Percentiles rank a stretch among this genome's conserved stretches.
phyloP scores from a whole-genome alignment of 1,140 invertebrate genomes.

The Acromyrmex heyeri region DNA sequence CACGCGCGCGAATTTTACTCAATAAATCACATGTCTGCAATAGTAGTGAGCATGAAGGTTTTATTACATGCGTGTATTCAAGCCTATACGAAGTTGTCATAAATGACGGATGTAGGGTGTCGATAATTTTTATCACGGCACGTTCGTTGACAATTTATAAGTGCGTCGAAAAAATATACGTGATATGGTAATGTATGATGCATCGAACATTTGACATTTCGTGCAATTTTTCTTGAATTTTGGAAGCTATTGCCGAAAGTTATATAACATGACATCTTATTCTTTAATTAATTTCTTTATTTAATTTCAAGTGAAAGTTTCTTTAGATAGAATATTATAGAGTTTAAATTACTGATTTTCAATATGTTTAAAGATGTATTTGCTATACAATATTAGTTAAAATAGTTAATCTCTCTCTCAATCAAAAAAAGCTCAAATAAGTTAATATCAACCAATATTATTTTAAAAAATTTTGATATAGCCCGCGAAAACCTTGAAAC shows the following conservation, averaged over 20 bases:
- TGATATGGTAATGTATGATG: not conserved
- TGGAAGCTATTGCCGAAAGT: not conserved
- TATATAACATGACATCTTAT: not conserved
- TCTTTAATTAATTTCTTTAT: not conserved
- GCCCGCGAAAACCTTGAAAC: too few species aligned
- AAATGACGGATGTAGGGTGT: conserved; percentile 29
- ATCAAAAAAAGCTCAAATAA: too few species aligned
- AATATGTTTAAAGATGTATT: too few species aligned
- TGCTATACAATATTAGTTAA: too few species aligned
- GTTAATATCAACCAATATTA: too few species aligned
- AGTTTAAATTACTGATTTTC: not conserved
- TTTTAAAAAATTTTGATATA: too few species aligned
- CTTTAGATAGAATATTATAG: not conserved
- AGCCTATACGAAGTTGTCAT: not conserved
- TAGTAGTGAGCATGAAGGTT: not conserved
- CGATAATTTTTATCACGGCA: conserved; percentile 43
- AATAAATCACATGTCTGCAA: conserved; percentile 37
- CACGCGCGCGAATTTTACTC: not conserved
- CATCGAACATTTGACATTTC: not conserved
- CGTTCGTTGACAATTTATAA: conserved; percentile 19
- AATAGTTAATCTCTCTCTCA: too few species aligned
- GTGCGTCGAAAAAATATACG: conserved; percentile 1
- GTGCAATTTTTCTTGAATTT: not conserved
- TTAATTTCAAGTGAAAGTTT: not conserved
- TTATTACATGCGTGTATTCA: conserved; percentile 31